Conservation (phyloP, 2,888 invertebrate genomes). For the Nemotelus pantherinus region DNA sequence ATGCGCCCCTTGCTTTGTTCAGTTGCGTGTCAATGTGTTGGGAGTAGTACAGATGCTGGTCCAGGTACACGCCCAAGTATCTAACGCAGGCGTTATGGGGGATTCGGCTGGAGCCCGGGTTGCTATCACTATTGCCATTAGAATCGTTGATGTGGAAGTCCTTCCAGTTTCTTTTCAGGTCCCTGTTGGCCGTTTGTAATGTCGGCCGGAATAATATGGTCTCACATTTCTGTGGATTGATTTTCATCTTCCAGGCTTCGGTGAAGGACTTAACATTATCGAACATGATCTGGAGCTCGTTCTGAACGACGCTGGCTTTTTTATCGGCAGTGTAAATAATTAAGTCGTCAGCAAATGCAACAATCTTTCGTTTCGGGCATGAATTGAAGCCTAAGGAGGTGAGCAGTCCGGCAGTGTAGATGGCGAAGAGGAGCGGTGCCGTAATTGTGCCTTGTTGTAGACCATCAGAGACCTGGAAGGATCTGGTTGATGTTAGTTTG, state of each 20-base stretch:
- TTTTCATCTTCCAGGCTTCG: conserved; percentile 12
- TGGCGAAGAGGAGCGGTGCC: not conserved
- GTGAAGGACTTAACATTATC: not conserved
- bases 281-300: conserved; percentile 9
- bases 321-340: conserved; percentile 7
- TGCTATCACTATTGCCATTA: not conserved
- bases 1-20: not conserved
- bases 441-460: conserved; percentile 29
- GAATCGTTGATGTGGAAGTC: not conserved
- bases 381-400: not conserved
- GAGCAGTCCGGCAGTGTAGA: not conserved
- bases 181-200: not conserved
- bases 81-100: not conserved
- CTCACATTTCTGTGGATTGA: conserved; percentile 32
- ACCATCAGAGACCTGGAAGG: conserved; percentile 1
- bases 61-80: conserved; percentile 24
- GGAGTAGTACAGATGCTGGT: conserved; percentile 16
- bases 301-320: conserved; percentile 2
- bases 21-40: not conserved
- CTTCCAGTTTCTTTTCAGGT: conserved; percentile 11
- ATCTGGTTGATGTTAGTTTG: not conserved
- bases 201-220: conserved; percentile 4
- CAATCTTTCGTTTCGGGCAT: not conserved
- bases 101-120: not conserved
- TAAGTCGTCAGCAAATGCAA: conserved; percentile 31